A percentile compares a stretch with the other conserved stretches of the same genome.
phyloP scores from a whole-genome alignment of 2,888 invertebrate species.

The Acanthococcus lagerstroemiae region DNA sequence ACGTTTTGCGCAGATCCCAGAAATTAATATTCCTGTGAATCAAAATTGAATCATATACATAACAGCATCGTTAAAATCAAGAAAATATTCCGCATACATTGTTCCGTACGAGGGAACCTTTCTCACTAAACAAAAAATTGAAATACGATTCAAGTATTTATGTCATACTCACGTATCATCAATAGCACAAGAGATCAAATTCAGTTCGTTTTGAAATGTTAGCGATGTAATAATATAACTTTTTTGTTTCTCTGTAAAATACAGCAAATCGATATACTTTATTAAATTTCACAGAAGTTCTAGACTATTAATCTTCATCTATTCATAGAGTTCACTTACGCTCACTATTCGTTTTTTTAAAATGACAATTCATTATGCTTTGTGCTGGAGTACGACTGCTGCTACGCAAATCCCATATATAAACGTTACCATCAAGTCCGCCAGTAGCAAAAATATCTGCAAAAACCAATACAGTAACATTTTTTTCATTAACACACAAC shows the following conservation, averaged over 20 bases:
- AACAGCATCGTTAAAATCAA: no score
- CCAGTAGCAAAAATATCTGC: slow-evolving; percentile 74
- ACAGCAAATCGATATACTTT: no score
- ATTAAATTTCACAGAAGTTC: no score
- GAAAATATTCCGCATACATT: no score
- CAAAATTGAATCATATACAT: no score
- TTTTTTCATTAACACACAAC: no score
- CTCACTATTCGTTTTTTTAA: neutral
- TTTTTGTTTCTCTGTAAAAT: neutral
- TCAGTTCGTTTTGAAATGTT: slow-evolving; percentile 67
- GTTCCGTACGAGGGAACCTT: no score
- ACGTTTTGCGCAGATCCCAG: slow-evolving; percentile 79
- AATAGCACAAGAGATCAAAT: slow-evolving; percentile 73
- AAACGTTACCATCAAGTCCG: slow-evolving; percentile 74
- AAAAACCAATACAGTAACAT: slow-evolving; percentile 36
- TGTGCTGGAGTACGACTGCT: neutral
- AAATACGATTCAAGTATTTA: no score
- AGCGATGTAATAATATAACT: slow-evolving; percentile 64
- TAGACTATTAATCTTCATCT: neutral
- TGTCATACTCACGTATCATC: slow-evolving; percentile 57
- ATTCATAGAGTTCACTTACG: neutral
- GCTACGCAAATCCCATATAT: slow-evolving; percentile 75
- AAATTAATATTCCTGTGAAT: slow-evolving; percentile 58
- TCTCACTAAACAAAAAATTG: neutral
- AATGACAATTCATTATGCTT: slow-evolving; percentile 11